Evolutionary conservation across 2,888 invertebrate species (phyloP), one percentile per base, ranked within the genome.

Genomic region (Acanthosoma haemorrhoidale): DNA sequence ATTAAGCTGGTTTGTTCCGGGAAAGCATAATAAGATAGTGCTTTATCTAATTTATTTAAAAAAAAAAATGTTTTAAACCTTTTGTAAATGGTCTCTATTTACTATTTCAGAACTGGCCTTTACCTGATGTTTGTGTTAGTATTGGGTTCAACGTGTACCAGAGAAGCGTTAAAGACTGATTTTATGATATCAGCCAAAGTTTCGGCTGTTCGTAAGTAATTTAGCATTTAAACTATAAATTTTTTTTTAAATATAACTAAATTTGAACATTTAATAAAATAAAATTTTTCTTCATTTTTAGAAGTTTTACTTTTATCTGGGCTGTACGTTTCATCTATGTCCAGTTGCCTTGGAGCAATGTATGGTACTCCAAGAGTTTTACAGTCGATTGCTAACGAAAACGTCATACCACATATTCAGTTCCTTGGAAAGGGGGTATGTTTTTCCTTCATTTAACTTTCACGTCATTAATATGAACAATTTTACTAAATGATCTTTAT

Each of bases 311-410:
- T 96, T 71, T 82, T 97, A 39, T 90, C 94, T 69, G 97, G 97
- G 18, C 85, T 97, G 67, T 98, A 97, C 80, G 94, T 97, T 15
- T 94, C 95, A 68, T 96, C 96, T 16, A 92, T 97, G 85, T 96
- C 96, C 51, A 94, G 94, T 59, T 95, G 96, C 78, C 85, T 97
- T 76, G 96, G 96, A 11, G 94, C 96, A 38, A 91, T 97, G 88
- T 96, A 97, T 78, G 96, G 96, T 3, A 94, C 96, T 1, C 96
- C 96, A 0, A 84, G 96, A 75, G 95, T 97, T 1, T 82, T 96
- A 32, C 96, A 97, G 80, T 94, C 94, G 73, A 96, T 98, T 76
- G 94, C 97, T 51, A 90, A 92, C 78, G 96, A 97, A 80, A 95
- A 91, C 81, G 94, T 96, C 39, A 92, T 98, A 76, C 97, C 96